These are phyloP conservation scores for Ylistrum balloti DNA, from an alignment of 1,140 invertebrate species.

Conservation along the genomic window DNA sequence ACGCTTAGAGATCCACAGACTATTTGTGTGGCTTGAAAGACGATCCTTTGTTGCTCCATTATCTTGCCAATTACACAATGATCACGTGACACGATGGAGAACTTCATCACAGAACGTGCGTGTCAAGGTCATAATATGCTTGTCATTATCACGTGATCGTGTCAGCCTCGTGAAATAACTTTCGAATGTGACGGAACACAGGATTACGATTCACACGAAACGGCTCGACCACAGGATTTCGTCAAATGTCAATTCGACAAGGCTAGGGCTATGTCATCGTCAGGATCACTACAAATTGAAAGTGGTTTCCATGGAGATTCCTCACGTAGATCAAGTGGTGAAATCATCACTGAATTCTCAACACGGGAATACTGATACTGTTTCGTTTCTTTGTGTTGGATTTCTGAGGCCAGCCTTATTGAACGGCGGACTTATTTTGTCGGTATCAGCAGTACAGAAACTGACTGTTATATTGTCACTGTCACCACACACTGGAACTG, in stretches of 20 bases:
- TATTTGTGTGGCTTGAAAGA: not conserved
- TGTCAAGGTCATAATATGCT: conserved; percentile 3
- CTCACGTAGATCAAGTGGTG: not conserved
- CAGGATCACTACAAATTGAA: not conserved
- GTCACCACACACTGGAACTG: too few species aligned
- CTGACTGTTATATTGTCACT: not conserved
- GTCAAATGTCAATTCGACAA: not conserved
- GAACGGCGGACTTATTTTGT: not conserved
- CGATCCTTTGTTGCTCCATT: not conserved
- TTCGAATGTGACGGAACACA: not conserved
- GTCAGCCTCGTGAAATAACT: not conserved
- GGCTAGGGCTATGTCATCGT: not conserved
- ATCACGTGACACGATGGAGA: not conserved
- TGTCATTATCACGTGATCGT: not conserved
- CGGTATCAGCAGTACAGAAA: not conserved
- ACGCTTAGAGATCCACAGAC: not conserved
- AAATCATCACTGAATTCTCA: not conserved
- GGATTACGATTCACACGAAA: not conserved
- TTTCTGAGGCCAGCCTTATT: not conserved
- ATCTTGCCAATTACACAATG: not conserved
- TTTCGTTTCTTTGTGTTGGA: not conserved
- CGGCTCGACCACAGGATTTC: not conserved
- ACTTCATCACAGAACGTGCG: not conserved
- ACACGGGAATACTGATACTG: not conserved
- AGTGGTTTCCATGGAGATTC: not conserved